Percentiles rank a stretch among this genome's conserved stretches.
phyloP scores from a whole-genome alignment of 2,888 invertebrate genomes.

The Sylvicola cinctus region DNA sequence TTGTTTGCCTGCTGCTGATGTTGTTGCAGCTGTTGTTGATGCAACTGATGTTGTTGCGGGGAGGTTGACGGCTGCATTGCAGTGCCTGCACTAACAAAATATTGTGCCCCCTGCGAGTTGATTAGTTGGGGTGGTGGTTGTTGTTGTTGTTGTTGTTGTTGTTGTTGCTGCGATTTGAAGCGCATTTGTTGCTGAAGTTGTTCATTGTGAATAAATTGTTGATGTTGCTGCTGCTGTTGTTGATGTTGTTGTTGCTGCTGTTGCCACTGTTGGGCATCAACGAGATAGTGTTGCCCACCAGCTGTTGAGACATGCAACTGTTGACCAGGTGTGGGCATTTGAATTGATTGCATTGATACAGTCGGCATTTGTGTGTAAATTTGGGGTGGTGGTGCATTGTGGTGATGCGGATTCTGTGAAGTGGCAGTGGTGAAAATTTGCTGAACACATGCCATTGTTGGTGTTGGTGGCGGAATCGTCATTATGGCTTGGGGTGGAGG shows the following conservation, averaged over 20 bases:
- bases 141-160: background rate
- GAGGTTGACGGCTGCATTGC: background rate
- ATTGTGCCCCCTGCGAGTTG: background rate
- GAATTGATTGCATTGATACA: too few species aligned
- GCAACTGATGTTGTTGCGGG: background rate
- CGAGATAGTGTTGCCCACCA: constrained; percentile 9
- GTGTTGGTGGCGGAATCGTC: constrained; percentile 10
- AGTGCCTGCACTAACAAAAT: too few species aligned
- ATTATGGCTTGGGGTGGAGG: constrained; percentile 9
- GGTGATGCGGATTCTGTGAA: too few species aligned
- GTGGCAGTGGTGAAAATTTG: constrained; percentile 10
- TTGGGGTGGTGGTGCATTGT: constrained; percentile 9
- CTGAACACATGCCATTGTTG: constrained; percentile 9
- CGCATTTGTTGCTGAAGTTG: too few species aligned
- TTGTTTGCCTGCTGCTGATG: background rate
- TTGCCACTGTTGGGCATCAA: constrained; percentile 9
- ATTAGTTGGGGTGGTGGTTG: too few species aligned
- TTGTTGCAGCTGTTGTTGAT: constrained; percentile 1
- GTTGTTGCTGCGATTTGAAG: too few species aligned
- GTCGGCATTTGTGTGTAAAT: constrained; percentile 9
- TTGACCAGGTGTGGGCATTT: constrained; percentile 8
- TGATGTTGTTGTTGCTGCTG: constrained; percentile 3
- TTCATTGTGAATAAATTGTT: too few species aligned
- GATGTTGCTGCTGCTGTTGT: constrained; percentile 7
- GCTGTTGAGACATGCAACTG: constrained; percentile 9